phyloP scores from a whole-genome alignment of 1,140 invertebrate genomes.

The Halictus rubicundus region DNA sequence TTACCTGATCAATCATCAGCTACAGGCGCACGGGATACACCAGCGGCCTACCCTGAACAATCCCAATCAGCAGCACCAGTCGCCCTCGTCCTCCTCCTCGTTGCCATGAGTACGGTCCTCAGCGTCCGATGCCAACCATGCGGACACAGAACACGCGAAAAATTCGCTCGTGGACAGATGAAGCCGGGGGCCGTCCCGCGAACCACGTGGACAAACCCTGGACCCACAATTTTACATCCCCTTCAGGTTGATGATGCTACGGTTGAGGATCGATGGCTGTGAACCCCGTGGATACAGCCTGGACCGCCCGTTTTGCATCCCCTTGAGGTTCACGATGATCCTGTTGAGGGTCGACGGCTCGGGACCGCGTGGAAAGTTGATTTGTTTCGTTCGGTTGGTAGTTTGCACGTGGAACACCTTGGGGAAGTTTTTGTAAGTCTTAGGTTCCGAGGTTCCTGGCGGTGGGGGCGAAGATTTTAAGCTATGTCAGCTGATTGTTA shows the following conservation, averaged over 20 bases:
- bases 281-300: neutral
- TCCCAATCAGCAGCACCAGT: conserved; percentile 65
- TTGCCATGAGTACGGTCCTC: conserved; percentile 68
- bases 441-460: no score
- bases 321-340: no score
- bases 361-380: neutral
- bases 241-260: neutral
- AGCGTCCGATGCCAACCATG: conserved; percentile 13
- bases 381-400: no score
- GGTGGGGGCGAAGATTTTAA: no score
- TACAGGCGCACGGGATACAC: conserved; percentile 87
- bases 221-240: neutral
- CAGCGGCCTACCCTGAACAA: conserved; percentile 79
- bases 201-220: conserved; percentile 27
- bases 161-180: conserved; percentile 23
- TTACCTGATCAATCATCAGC: conserved; percentile 88
- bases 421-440: no score
- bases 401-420: no score
- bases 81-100: conserved; percentile 59
- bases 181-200: conserved; percentile 14
- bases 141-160: neutral
- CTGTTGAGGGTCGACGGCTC: neutral
- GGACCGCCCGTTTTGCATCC: neutral
- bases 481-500: no score
- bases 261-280: neutral